Evolutionary conservation across 2,797 vertebrate genomes (phyloP).

Genomic region (Poecilia velifera): DNA sequence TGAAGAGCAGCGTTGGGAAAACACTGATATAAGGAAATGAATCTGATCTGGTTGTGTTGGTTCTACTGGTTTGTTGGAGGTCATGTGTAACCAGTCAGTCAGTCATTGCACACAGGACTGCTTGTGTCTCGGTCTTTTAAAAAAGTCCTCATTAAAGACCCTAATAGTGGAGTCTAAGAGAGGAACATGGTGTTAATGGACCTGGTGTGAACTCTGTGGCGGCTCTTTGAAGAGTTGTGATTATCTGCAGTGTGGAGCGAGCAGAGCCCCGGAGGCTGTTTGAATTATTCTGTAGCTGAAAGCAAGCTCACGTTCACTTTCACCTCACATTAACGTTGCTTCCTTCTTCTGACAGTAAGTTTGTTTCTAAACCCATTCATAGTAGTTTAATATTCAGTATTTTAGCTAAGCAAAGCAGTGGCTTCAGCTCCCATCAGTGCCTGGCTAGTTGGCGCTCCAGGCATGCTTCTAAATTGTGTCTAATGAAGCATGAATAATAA

Average conservation of each 20-base stretch:
- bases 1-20: too few species aligned
- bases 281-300: not conserved
- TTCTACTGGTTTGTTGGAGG: not conserved
- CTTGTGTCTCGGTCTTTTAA: not conserved
- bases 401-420: not conserved
- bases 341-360: not conserved
- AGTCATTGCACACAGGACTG: not conserved
- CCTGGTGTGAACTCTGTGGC: not conserved
- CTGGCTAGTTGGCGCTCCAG: not conserved
- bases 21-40: not conserved
- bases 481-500: not conserved
- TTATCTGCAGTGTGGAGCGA: not conserved
- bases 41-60: not conserved
- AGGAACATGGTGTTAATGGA: not conserved
- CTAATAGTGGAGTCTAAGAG: not conserved
- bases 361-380: not conserved
- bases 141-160: not conserved
- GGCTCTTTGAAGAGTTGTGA: not conserved
- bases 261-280: not conserved
- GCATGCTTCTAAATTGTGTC: not conserved
- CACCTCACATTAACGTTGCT: not conserved
- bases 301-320: not conserved
- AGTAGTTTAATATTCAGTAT: not conserved
- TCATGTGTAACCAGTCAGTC: not conserved
- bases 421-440: not conserved